Evolutionary conservation across 2,113 vertebrate species (phyloP).

Genomic region (Salvator merianae): DNA sequence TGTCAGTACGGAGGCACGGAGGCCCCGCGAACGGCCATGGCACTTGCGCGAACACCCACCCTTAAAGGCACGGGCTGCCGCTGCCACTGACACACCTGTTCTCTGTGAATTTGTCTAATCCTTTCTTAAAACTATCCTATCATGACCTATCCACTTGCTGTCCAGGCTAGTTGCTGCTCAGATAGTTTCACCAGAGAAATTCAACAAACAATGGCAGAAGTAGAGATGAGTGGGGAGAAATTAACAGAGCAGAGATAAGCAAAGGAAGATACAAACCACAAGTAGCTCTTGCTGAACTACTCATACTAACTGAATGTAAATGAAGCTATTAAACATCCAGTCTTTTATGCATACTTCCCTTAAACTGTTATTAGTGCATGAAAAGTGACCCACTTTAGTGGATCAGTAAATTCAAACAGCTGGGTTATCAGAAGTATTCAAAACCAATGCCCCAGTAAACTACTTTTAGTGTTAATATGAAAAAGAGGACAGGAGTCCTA

Average conservation of each 20-base stretch:
- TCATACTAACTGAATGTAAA: not conserved
- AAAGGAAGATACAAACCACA: not conserved
- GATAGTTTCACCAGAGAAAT: not conserved
- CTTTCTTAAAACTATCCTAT: too few species aligned
- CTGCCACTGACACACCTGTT: too few species aligned
- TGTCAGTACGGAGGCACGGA: too few species aligned
- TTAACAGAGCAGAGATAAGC: too few species aligned
- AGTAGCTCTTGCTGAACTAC: not conserved
- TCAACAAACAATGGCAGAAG: not conserved
- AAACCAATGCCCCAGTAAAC: not conserved
- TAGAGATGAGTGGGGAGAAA: not conserved
- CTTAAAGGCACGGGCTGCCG: too few species aligned
- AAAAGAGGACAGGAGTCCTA: too few species aligned
- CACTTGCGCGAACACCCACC: too few species aligned
- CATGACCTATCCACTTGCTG: too few species aligned
- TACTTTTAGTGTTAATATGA: not conserved
- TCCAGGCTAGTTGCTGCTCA: too few species aligned
- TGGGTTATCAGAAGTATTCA: not conserved
- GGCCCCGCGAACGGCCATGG: too few species aligned
- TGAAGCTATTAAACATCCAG: not conserved
- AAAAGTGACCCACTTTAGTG: not conserved
- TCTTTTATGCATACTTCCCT: not conserved
- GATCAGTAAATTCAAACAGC: conserved; percentile 5
- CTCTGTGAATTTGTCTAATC: too few species aligned
- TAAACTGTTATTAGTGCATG: not conserved